These are phyloP conservation scores for Aramus guarauna DNA, from an alignment of 2,113 vertebrate genomes.

Conservation along the genomic window DNA sequence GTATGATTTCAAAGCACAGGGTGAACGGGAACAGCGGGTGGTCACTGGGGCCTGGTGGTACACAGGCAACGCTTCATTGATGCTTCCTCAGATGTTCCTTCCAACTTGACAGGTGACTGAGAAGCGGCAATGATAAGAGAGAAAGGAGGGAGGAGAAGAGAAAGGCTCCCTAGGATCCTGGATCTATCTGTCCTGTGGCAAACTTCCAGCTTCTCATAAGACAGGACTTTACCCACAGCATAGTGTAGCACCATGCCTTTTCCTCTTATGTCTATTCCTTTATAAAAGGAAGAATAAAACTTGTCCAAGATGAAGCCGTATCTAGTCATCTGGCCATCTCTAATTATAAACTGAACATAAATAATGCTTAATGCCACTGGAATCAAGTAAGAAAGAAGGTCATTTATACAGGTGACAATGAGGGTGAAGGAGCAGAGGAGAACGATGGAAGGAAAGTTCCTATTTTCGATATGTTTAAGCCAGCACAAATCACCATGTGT, in stretches of 20 bases:
- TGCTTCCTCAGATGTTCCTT: background rate
- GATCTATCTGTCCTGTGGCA: background rate
- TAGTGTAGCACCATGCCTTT: background rate
- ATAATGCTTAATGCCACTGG: background rate
- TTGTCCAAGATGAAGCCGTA: background rate
- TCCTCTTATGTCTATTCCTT: background rate
- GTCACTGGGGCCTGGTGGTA: background rate
- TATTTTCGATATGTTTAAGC: background rate
- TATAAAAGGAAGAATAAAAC: background rate
- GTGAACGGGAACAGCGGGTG: background rate
- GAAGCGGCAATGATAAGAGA: background rate
- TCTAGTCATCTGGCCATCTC: background rate
- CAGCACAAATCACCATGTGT: constrained; percentile 4
- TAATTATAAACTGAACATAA: background rate
- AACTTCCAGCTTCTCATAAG: background rate
- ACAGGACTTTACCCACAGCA: background rate
- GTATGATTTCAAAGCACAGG: background rate
- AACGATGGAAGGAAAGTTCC: background rate
- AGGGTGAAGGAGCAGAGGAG: background rate
- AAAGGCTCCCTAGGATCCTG: background rate
- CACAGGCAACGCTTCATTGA: background rate
- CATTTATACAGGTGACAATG: background rate
- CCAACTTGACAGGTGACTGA: rapidly evolving
- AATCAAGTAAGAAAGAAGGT: background rate
- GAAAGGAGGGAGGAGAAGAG: background rate